phyloP scores from a whole-genome alignment of 1,140 invertebrate species.

The Ericerus pela region DNA sequence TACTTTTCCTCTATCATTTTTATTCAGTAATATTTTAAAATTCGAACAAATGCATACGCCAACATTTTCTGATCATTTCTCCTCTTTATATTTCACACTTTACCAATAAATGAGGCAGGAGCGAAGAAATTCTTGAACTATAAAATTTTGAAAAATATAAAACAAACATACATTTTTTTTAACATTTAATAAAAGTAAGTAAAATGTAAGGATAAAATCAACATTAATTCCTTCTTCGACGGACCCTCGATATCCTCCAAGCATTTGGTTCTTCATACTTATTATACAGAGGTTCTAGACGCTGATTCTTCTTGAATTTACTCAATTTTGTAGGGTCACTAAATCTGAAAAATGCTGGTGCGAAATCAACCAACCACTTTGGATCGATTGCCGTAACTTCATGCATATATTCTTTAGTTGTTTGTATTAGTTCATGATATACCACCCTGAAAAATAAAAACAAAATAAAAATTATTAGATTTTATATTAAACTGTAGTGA shows the following conservation, averaged over 20 bases:
- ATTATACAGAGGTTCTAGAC: constrained; percentile 93
- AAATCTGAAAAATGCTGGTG: constrained; percentile 97
- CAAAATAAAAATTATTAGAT: background rate
- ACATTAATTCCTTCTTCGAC: constrained; percentile 64
- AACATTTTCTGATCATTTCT: no score
- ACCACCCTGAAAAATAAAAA: constrained; percentile 60
- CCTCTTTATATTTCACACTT: no score
- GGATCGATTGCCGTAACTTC: constrained; percentile 98
- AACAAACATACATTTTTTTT: no score
- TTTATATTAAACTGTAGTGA: no score
- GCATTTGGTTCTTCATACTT: constrained; percentile 99
- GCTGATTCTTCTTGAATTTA: constrained; percentile 98
- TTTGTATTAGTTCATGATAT: constrained; percentile 96
- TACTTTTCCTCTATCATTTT: no score
- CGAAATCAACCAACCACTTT: constrained; percentile 98
- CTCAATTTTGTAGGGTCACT: constrained; percentile 98
- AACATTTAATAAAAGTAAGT: background rate
- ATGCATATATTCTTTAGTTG: constrained; percentile 99
- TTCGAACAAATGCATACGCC: no score
- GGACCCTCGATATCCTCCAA: constrained; percentile 93
- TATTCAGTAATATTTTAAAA: no score
- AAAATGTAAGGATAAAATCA: background rate
- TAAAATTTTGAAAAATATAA: no score
- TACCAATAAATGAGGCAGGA: no score
- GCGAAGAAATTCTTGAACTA: no score